Conservation (phyloP, 2,797 vertebrate genomes). For the Anabacerthia variegaticeps region DNA sequence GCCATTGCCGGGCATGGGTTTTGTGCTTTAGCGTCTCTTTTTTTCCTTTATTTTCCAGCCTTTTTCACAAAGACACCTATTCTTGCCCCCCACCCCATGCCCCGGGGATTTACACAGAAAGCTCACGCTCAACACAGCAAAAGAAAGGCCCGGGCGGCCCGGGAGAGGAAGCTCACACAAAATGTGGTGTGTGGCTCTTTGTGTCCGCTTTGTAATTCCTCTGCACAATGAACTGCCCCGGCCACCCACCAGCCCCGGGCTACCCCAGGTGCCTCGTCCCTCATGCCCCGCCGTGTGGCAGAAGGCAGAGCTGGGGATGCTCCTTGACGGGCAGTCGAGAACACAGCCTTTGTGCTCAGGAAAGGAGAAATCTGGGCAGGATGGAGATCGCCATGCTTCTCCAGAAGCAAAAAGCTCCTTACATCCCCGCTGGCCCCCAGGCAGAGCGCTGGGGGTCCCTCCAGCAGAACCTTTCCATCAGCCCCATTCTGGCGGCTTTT, state of each 20-base stretch:
- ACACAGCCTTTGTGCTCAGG: neutral
- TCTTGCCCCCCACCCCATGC: neutral
- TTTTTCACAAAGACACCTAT: conserved; percentile 61
- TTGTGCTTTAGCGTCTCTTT: neutral
- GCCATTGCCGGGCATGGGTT: neutral
- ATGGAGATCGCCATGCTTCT: neutral
- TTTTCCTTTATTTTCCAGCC: neutral
- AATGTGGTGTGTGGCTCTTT: conserved; percentile 58
- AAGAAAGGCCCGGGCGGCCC: conserved; percentile 23
- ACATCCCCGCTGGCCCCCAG: neutral
- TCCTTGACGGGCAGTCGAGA: accelerated
- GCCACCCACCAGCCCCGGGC: conserved; percentile 31
- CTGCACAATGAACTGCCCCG: conserved; percentile 13
- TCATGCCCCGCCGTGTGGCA: neutral
- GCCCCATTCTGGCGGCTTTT: conserved; percentile 28
- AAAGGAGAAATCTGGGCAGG: neutral
- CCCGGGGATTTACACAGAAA: conserved; percentile 37
- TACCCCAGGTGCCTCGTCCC: neutral
- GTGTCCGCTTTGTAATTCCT: conserved; percentile 59
- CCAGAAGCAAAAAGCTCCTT: neutral
- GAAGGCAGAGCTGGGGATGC: neutral
- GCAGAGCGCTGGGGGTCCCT: neutral
- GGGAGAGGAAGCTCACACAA: conserved; percentile 53
- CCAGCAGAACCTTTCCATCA: conserved; percentile 35
- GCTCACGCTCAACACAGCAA: conserved; percentile 10